Evolutionary conservation across 2,888 invertebrate species (phyloP).

Genomic region (Euplexia lucipara): DNA sequence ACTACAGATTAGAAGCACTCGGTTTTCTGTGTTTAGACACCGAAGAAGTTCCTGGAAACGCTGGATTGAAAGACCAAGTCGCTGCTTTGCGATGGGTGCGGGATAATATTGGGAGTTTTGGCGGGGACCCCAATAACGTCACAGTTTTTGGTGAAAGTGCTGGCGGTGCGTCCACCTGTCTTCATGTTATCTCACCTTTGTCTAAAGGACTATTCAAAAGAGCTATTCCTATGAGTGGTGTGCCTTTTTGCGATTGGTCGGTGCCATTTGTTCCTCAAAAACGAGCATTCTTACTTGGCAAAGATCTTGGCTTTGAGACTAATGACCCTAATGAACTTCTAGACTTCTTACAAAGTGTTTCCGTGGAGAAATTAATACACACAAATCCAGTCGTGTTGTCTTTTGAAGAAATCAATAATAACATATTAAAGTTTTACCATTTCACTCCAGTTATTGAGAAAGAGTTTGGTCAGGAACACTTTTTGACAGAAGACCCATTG

Average conservation of each 20-base stretch:
- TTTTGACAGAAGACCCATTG: conserved; percentile 71
- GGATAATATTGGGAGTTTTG: conserved; percentile 72
- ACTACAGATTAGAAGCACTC: conserved; percentile 74
- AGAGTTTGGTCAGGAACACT: conserved; percentile 73
- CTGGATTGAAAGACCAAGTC: conserved; percentile 76
- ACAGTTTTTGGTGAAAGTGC: conserved; percentile 77
- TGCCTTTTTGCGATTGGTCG: conserved; percentile 73
- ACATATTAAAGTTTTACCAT: conserved; percentile 69
- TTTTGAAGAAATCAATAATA: conserved; percentile 67
- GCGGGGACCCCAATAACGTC: conserved; percentile 73
- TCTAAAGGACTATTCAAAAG: conserved; percentile 72
- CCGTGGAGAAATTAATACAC: conserved; percentile 68
- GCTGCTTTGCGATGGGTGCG: conserved; percentile 74
- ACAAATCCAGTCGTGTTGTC: conserved; percentile 65
- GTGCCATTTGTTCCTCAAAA: conserved; percentile 65
- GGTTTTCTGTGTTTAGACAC: conserved; percentile 74
- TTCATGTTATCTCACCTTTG: conserved; percentile 74
- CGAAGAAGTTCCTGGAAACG: conserved; percentile 76
- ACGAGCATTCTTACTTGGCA: conserved; percentile 74
- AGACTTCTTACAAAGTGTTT: conserved; percentile 73
- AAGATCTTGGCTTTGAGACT: conserved; percentile 72
- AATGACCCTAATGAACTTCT: conserved; percentile 71
- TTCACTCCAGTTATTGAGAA: conserved; percentile 79
- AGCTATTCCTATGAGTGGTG: conserved; percentile 74
- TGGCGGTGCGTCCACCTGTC: conserved; percentile 68